These are phyloP conservation scores for Meloidogyne chitwoodi DNA, from an alignment of 1,140 invertebrate species.

Conservation along the genomic window DNA sequence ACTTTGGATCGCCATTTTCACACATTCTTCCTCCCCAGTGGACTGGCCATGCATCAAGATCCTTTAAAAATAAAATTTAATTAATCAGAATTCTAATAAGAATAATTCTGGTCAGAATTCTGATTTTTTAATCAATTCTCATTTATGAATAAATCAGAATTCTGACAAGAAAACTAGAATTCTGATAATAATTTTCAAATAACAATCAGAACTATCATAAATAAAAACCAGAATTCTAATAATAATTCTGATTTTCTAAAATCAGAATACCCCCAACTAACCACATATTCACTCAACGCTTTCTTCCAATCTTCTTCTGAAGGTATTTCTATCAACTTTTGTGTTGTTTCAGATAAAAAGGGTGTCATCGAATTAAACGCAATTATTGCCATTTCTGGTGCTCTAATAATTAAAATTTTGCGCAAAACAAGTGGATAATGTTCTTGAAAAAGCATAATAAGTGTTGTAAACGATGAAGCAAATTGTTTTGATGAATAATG, in stretches of 20 bases:
- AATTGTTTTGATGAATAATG: slow-evolving; percentile 59
- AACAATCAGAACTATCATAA: too few species aligned
- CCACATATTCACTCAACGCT: slow-evolving; percentile 51
- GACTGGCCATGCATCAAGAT: slow-evolving; percentile 56
- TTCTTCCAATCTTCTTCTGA: slow-evolving; percentile 57
- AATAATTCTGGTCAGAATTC: too few species aligned
- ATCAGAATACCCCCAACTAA: not conserved
- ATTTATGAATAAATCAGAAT: not conserved
- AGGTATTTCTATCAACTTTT: slow-evolving; percentile 57
- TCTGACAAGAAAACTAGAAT: not conserved
- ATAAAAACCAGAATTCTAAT: too few species aligned
- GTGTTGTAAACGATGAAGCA: slow-evolving; percentile 58
- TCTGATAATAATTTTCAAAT: too few species aligned
- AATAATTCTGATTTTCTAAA: not conserved
- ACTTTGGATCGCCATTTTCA: slow-evolving; percentile 60
- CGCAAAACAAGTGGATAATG: slow-evolving; percentile 55
- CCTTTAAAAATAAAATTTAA: not conserved
- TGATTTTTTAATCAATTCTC: not conserved
- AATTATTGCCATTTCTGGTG: slow-evolving; percentile 57
- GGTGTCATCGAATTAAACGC: slow-evolving; percentile 58
- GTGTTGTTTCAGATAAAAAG: slow-evolving; percentile 54
- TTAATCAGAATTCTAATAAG: not conserved
- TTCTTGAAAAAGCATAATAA: slow-evolving; percentile 55
- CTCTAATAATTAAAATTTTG: slow-evolving; percentile 58
- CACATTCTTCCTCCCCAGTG: slow-evolving; percentile 56